Base-by-base conservation (phyloP, 2,113 vertebrate genomes). In the Anhinga anhinga region DNA sequence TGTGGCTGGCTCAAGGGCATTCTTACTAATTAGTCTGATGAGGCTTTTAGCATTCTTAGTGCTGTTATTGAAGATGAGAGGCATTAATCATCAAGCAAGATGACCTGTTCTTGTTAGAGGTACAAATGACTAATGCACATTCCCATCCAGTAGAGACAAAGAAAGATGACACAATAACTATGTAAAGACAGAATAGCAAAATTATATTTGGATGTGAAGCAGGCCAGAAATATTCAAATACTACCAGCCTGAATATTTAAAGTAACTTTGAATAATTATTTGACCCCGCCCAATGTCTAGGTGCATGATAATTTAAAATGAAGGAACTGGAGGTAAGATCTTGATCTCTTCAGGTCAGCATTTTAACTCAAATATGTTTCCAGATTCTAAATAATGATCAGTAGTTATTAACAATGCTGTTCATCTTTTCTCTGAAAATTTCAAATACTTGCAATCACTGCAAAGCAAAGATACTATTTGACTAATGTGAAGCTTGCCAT, bases 21-120 rank as follows among this genome's bases (percentile, higher is more conserved):
- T 87, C n/a, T 90, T 66, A 69, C 58, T 93, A 95, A 95, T 97
- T 92, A 93, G 66, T 85, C 44, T 90, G 88, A 92, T 49, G 73
- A 86, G 50, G 21, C 45, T 88, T 95, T 95, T 91, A 91, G 61
- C 49, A 76, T 87, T 90, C 42, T 50, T 29, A 52, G 65, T 82
- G 44, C 80, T 92, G 67, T 92, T 91, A 58, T 59, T 89, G 80
- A 88, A 93, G 79, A 96, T 78, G 69, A 89, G 77, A 93, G 55
- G 38, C 49, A 71, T 80, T 96, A 88, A 84, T 93, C 88, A 94
- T 56, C 47, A 53, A 94, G n/a, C 38, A 65, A 79, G 81, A 93
- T 56, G 88, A 94, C 70, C 90, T 79, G 27, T 79, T 93, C 89
- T 62, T 66, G 6, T 84, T 88, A 44, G 50, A 94, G n/a, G 18